Evolutionary conservation across 2,888 invertebrate species (phyloP).

Genomic region (Drosophila acutilabella): DNA sequence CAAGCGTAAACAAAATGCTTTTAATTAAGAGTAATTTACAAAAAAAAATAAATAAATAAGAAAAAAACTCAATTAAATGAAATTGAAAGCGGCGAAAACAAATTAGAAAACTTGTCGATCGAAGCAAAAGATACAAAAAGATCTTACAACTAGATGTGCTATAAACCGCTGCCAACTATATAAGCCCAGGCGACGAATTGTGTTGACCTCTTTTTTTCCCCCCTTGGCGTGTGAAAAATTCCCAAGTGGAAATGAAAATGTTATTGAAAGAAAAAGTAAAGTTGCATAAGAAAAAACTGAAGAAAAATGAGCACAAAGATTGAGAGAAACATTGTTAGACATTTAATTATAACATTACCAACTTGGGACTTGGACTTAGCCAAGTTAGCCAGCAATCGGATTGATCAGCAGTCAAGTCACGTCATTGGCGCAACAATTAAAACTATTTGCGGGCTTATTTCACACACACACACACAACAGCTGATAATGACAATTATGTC

Average conservation of each 20-base stretch:
- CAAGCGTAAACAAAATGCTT: constrained; percentile 48
- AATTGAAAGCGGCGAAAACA: constrained; percentile 56
- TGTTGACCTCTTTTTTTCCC: background rate
- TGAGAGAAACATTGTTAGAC: constrained; percentile 45
- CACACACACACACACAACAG: constrained; percentile 56
- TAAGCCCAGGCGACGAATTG: background rate
- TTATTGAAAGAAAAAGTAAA: constrained; percentile 50
- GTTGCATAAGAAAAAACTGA: constrained; percentile 59
- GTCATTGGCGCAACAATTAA: constrained; percentile 69
- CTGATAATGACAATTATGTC: constrained; percentile 75
- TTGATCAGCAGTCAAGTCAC: constrained; percentile 64
- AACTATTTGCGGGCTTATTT: constrained; percentile 71
- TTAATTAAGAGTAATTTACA: constrained; percentile 43
- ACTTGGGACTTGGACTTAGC: constrained; percentile 29
- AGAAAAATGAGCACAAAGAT: constrained; percentile 17
- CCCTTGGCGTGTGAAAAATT: constrained; percentile 48
- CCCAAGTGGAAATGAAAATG: constrained; percentile 35
- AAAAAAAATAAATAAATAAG: constrained; percentile 3
- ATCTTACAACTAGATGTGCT: constrained; percentile 32
- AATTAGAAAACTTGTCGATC: constrained; percentile 60
- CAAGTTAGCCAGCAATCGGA: constrained; percentile 1
- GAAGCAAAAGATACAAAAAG: constrained; percentile 34
- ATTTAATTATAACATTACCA: constrained; percentile 60
- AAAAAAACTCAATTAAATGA: constrained; percentile 55
- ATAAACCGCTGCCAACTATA: constrained; percentile 3